phyloP scores from a whole-genome alignment of 37 sponge, comb jelly and placozoan genomes.

The Axinella damicornis region DNA sequence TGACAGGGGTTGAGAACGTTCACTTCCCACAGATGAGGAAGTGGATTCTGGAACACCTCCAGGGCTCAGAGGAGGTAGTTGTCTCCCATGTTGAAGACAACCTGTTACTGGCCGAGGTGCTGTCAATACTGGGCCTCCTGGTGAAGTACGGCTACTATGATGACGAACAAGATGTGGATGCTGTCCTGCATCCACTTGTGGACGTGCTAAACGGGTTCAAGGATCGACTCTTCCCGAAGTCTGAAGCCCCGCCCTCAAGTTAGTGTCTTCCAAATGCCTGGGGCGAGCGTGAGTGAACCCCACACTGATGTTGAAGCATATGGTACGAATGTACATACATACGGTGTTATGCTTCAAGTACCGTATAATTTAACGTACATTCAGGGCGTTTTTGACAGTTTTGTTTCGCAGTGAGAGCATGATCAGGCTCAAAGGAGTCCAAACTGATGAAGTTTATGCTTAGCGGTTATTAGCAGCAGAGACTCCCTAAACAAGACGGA shows the following conservation, averaged over 20 bases:
- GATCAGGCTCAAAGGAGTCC: no score
- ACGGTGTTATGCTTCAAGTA: no score
- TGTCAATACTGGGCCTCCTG: constrained; percentile 44
- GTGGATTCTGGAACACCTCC: constrained; percentile 45
- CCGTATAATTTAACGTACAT: no score
- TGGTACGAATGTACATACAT: no score
- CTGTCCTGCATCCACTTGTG: constrained; percentile 55
- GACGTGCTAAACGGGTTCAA: constrained; percentile 71
- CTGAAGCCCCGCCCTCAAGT: not conserved
- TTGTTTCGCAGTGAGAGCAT: no score
- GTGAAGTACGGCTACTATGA: constrained; percentile 65
- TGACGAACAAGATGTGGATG: constrained; percentile 41
- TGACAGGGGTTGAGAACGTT: constrained; percentile 71
- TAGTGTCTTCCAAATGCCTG: no score
- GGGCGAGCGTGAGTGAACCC: no score
- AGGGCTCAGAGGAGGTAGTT: not conserved
- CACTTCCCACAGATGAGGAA: constrained; percentile 57
- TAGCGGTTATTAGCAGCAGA: no score
- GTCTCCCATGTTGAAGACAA: not conserved
- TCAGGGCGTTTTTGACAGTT: no score
- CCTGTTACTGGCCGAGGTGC: constrained; percentile 29
- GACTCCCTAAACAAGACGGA: no score
- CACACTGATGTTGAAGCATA: no score
- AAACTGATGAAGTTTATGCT: no score
- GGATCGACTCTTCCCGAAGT: constrained; percentile 43